These are phyloP conservation scores for Myzus persicae DNA, from an alignment of 1,140 invertebrate species.

Conservation along the genomic window DNA sequence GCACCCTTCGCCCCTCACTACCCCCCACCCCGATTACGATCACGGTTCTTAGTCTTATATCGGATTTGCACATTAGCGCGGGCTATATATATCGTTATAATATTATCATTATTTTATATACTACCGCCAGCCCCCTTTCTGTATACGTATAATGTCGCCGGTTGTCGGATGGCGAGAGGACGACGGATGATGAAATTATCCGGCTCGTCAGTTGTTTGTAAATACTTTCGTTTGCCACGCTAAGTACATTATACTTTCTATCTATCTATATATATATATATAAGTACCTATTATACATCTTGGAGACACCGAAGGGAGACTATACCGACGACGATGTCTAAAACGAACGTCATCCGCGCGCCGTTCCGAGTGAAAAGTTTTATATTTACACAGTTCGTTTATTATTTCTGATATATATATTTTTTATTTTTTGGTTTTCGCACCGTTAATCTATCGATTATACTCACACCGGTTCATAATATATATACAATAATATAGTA, in stretches of 20 bases:
- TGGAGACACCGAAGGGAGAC: neutral
- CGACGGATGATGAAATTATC: slow-evolving; percentile 26
- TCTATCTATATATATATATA: neutral
- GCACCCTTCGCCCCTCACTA: neutral
- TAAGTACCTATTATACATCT: neutral
- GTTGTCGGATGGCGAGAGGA: neutral
- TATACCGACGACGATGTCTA: neutral
- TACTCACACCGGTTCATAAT: neutral
- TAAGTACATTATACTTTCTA: slow-evolving; percentile 13
- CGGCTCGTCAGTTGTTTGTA: slow-evolving; percentile 42
- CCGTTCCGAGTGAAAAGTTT: neutral
- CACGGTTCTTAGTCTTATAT: slow-evolving; percentile 33
- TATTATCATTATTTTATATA: neutral
- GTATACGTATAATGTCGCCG: neutral
- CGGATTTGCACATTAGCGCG: slow-evolving; percentile 33
- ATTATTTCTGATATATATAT: neutral
- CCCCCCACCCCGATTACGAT: neutral
- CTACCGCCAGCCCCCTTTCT: neutral
- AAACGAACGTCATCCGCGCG: neutral
- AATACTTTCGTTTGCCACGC: slow-evolving; percentile 11
- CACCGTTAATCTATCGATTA: neutral
- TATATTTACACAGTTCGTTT: neutral
- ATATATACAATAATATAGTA: neutral
- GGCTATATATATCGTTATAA: neutral
- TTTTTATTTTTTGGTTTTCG: neutral